Evolutionary conservation across 2,113 vertebrate species (phyloP).

Genomic region (Chaetorhynchus papuensis): DNA sequence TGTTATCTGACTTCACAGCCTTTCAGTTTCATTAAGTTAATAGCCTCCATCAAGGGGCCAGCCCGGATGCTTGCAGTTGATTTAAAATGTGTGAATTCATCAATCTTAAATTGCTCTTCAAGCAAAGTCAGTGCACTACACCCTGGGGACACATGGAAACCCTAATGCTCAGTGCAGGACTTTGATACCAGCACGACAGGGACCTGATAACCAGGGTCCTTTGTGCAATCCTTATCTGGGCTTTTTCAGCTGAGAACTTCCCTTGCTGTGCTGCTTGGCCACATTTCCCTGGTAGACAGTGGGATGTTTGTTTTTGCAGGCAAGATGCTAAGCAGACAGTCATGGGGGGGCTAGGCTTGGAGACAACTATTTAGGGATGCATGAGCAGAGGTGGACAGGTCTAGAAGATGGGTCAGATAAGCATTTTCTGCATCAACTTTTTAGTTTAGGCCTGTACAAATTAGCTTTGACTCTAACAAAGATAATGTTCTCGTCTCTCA

Average conservation of each 20-base stretch:
- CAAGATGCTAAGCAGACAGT: neutral
- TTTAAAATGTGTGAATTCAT: constrained; percentile 61
- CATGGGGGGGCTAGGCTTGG: neutral
- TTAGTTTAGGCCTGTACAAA: neutral
- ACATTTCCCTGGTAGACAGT: fast-evolving
- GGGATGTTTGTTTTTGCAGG: neutral
- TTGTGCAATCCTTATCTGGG: constrained; percentile 8
- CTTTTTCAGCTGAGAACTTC: neutral
- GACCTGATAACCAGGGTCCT: neutral
- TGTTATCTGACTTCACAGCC: constrained; percentile 60
- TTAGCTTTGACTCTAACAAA: neutral
- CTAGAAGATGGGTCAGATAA: neutral
- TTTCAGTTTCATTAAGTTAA: constrained; percentile 62
- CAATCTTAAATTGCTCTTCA: constrained; percentile 43
- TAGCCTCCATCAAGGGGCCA: constrained; percentile 40
- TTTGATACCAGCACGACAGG: neutral
- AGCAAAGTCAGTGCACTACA: neutral
- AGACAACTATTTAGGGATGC: neutral
- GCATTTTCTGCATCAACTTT: neutral
- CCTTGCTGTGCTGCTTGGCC: neutral
- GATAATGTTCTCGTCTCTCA: neutral
- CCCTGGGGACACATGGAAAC: constrained; percentile 3
- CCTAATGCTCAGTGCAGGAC: neutral
- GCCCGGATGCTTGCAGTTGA: constrained; percentile 38
- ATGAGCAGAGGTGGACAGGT: neutral